These are phyloP conservation scores for Lethocerus indicus DNA, from an alignment of 1,140 invertebrate species.

Conservation along the genomic window DNA sequence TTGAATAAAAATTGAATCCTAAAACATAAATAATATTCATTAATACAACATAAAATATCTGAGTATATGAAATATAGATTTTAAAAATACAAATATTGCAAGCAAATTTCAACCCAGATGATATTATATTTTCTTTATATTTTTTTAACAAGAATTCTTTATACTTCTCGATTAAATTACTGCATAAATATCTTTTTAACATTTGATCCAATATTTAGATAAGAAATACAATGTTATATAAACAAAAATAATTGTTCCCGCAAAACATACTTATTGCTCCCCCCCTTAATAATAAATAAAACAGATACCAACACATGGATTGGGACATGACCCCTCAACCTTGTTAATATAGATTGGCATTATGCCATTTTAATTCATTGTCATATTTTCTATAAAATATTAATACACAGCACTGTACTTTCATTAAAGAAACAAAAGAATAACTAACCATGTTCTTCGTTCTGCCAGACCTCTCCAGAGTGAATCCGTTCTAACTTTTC, in stretches of 20 bases:
- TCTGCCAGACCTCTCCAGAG: slow-evolving; percentile 94
- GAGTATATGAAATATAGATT: not conserved
- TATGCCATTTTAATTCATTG: no score
- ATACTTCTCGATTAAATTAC: not conserved
- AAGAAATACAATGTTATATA: no score
- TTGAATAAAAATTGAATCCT: slow-evolving; percentile 89
- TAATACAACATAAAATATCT: not conserved
- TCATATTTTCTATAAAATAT: no score
- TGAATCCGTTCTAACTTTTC: slow-evolving; percentile 85
- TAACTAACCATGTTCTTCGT: slow-evolving; percentile 73
- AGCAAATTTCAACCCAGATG: not conserved
- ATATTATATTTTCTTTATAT: not conserved
- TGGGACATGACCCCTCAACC: no score
- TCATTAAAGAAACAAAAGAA: no score
- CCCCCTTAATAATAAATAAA: no score
- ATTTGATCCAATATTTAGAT: no score
- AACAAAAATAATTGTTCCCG: no score
- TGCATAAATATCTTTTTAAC: not conserved
- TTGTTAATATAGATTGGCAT: no score
- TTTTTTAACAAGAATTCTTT: not conserved
- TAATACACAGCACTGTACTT: no score
- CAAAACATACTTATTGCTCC: no score
- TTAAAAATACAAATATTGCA: not conserved
- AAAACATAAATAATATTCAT: slow-evolving; percentile 20
- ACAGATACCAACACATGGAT: no score